Percentiles rank a stretch among this genome's conserved stretches.
phyloP scores from a whole-genome alignment of 2,113 vertebrate genomes.

The Chaetura pelagica region DNA sequence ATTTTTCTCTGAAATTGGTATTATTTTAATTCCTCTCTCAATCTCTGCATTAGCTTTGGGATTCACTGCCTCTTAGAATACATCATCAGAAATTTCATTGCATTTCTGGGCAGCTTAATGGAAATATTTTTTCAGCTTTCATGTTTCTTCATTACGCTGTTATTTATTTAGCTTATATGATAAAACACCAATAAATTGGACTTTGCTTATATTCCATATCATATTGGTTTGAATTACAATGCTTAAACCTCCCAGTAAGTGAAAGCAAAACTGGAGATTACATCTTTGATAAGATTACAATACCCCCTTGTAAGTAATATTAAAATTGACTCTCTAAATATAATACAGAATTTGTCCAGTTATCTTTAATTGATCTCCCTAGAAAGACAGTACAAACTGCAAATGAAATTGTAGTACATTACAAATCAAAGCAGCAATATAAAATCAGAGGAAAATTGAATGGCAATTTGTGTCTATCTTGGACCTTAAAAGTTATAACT shows the following conservation, averaged over 20 bases:
- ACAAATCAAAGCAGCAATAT: conserved; percentile 37
- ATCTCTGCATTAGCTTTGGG: not conserved
- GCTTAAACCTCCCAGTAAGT: conserved; percentile 33
- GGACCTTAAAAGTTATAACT: not conserved
- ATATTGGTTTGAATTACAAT: conserved; percentile 51
- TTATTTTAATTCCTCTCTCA: not conserved
- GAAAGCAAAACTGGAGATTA: conserved; percentile 59
- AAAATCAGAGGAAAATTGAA: conserved; percentile 42
- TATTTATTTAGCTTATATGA: conserved; percentile 62
- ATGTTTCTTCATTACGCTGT: conserved; percentile 41
- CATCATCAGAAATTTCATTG: not conserved
- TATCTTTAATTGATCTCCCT: conserved; percentile 76
- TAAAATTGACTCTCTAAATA: conserved; percentile 70
- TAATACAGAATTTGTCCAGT: conserved; percentile 66
- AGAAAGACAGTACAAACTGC: conserved; percentile 45
- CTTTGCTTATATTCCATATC: conserved; percentile 34
- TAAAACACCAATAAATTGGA: conserved; percentile 33
- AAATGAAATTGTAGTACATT: conserved; percentile 39
- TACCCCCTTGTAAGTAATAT: conserved; percentile 57
- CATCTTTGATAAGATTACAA: conserved; percentile 62
- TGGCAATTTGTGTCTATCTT: not conserved
- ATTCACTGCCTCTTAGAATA: conserved; percentile 14
- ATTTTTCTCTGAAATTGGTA: conserved; percentile 4
- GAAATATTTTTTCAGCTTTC: conserved; percentile 15
- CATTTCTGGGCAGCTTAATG: not conserved